Evolutionary conservation across 2,888 invertebrate species (phyloP).

Genomic region (Dicycla oo): DNA sequence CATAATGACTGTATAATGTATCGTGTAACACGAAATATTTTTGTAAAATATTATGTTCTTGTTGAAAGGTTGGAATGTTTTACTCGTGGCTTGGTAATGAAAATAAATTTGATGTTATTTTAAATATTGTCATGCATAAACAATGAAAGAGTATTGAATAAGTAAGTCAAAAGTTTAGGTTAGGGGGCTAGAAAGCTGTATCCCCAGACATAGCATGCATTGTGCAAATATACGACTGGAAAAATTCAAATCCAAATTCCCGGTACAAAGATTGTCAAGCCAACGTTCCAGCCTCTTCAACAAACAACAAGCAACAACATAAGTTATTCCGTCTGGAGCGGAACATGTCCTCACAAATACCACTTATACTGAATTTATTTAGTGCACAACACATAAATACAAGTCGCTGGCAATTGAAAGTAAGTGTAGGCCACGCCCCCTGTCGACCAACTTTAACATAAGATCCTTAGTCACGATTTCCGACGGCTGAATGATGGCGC

Average conservation of each 20-base stretch:
- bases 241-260: slow-evolving; percentile 15
- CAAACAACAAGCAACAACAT: slow-evolving; percentile 30
- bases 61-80: slow-evolving; percentile 27
- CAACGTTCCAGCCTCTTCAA: slow-evolving; percentile 11
- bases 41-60: slow-evolving; percentile 31
- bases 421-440: slow-evolving; percentile 78
- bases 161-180: background rate
- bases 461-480: slow-evolving; percentile 72
- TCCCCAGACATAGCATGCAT: background rate
- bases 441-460: slow-evolving; percentile 65
- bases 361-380: slow-evolving; percentile 85
- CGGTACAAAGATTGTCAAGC: background rate
- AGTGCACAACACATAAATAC: slow-evolving; percentile 82
- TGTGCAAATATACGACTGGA: background rate
- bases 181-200: no score
- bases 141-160: background rate
- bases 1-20: no score
- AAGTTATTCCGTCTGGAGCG: slow-evolving; percentile 55
- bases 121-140: background rate
- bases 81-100: slow-evolving; percentile 5
- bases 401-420: slow-evolving; percentile 79
- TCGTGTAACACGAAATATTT: slow-evolving; percentile 29
- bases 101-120: slow-evolving; percentile 9
- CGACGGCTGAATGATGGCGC: slow-evolving; percentile 63
- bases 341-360: slow-evolving; percentile 80